phyloP scores from a whole-genome alignment of 2,888 invertebrate genomes.

The Dasysyrphus albostriatus region DNA sequence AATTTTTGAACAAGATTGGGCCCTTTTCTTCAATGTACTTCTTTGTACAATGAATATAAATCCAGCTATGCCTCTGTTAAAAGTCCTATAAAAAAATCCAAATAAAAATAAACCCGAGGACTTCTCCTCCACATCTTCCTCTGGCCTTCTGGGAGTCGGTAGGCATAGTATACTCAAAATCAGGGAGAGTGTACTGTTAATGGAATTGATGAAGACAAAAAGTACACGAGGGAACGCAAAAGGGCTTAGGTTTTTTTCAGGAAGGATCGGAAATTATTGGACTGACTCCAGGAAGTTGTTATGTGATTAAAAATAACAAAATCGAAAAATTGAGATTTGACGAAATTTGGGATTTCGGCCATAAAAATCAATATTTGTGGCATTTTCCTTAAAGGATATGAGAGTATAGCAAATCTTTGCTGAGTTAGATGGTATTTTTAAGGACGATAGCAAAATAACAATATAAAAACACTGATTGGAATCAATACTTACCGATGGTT shows the following conservation, averaged over 20 bases:
- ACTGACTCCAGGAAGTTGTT: conserved; percentile 68
- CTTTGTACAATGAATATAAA: no score
- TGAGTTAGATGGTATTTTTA: not conserved
- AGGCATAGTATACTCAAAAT: not conserved
- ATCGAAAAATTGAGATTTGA: conserved; percentile 50
- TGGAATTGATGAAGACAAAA: conserved; percentile 61
- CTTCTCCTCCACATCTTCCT: conserved; percentile 12
- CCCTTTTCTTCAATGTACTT: no score
- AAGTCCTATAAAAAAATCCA: not conserved
- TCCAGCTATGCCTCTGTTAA: not conserved
- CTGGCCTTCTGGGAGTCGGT: conserved; percentile 9
- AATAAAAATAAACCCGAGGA: conserved; percentile 30
- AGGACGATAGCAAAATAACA: conserved; percentile 84
- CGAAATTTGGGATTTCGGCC: conserved; percentile 21
- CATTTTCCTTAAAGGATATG: not conserved
- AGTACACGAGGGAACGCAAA: conserved; percentile 24
- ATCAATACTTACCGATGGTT: conserved; percentile 91
- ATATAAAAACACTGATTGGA: conserved; percentile 38
- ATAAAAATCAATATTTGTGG: conserved; percentile 43
- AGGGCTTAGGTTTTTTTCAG: not conserved
- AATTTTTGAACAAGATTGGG: no score
- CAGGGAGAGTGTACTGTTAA: conserved; percentile 48
- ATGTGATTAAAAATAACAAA: conserved; percentile 68
- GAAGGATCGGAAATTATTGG: conserved; percentile 57
- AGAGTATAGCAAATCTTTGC: not conserved